Base-by-base conservation (phyloP, 1,140 invertebrate species). In the Chrysoperla carnea region DNA sequence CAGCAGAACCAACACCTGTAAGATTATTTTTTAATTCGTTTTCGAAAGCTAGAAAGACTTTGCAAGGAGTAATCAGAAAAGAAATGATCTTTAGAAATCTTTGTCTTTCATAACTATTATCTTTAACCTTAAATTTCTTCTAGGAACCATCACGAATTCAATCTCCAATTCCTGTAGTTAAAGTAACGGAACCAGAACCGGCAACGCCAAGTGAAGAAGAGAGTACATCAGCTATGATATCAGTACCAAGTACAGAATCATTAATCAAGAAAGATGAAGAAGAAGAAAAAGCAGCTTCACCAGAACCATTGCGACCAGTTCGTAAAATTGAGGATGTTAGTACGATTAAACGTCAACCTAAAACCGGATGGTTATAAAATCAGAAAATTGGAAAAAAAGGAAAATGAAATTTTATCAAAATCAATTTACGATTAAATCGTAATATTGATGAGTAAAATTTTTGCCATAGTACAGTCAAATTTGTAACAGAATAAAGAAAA, bases 311-410 rank as follows among this genome's bases (percentile, higher is more conserved):
- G 9, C 47, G 59, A 40, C 52, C 60, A 0, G 46, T 51, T 9
- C 53, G 60, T 39, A 63, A 58, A 39, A 55, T 68, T 6, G 63
- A 64, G 11, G 66, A 68, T 14, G 61, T 68, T 6, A 67, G 63
- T 37, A 68, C 67, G 8, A 65, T 68, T 29, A 68, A 65, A 50
- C 49, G 66, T 47, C 67, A 68, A 40, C 64, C 61, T 2, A 68
- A 66, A 52, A 63, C 59, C 37, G 67, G 67, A n/a, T 71, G 69
- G 69, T 54, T 71, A 8, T 70, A 63, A 53, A 43, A 2, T 13
- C 17, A 23, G n/a, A n/a, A n/a, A n/a, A n/a, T n/a, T n/a, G n/a
- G n/a, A n/a, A n/a, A n/a, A n/a, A n/a, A n/a, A n/a, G n/a, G n/a
- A n/a, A n/a, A n/a, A n/a, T n/a, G n/a, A n/a, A n/a, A n/a, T n/a